These are phyloP conservation scores for Caranx melampygus DNA, from an alignment of 2,113 vertebrate genomes.

Conservation along the genomic window DNA sequence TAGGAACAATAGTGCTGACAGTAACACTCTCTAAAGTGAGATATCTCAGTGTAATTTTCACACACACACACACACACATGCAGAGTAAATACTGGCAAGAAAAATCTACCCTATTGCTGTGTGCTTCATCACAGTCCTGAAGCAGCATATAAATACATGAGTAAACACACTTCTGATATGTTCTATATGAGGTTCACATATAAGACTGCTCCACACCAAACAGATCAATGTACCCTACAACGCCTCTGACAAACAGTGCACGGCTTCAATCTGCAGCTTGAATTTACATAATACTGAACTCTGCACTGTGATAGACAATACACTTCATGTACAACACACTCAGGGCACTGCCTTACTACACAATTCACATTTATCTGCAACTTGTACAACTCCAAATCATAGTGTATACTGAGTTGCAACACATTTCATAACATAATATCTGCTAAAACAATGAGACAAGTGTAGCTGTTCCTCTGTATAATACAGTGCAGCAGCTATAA, in stretches of 20 bases:
- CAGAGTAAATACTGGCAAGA: slow-evolving; percentile 48
- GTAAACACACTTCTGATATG: slow-evolving; percentile 66
- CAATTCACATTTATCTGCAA: slow-evolving; percentile 11
- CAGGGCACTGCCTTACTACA: slow-evolving; percentile 8
- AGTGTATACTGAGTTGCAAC: slow-evolving; percentile 15
- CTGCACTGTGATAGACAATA: slow-evolving; percentile 10
- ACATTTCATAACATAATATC: slow-evolving; percentile 35
- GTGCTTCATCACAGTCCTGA: slow-evolving; percentile 66
- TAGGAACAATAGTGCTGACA: slow-evolving; percentile 82
- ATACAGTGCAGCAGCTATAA: slow-evolving; percentile 25
- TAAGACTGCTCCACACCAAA: slow-evolving; percentile 28
- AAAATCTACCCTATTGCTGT: slow-evolving; percentile 44
- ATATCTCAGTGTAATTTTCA: slow-evolving; percentile 75
- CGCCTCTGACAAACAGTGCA: slow-evolving; percentile 55
- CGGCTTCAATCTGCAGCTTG: slow-evolving; percentile 36
- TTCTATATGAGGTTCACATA: slow-evolving; percentile 50
- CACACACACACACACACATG: slow-evolving; percentile 12
- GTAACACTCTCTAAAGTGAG: slow-evolving; percentile 78
- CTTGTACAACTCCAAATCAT: background rate
- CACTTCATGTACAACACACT: slow-evolving; percentile 36
- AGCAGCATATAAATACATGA: slow-evolving; percentile 67
- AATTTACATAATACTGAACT: slow-evolving; percentile 47
- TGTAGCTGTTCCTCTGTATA: slow-evolving; percentile 36
- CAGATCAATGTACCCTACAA: slow-evolving; percentile 49
- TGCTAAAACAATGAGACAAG: slow-evolving; percentile 17